Conservation (phyloP, 2,888 invertebrate genomes). For the Standfussiana lucernea region DNA sequence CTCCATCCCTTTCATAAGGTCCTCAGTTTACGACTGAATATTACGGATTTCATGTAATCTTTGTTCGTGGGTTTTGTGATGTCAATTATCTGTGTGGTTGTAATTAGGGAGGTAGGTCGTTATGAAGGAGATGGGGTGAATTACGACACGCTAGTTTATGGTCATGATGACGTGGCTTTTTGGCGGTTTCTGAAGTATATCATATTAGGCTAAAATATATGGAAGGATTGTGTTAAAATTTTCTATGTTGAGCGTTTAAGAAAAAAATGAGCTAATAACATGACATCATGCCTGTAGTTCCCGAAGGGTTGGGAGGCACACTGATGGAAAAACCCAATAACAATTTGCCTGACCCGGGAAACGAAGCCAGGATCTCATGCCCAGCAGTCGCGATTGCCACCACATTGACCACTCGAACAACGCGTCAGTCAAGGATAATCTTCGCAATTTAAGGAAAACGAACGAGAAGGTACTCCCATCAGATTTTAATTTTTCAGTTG, state of each 20-base stretch:
- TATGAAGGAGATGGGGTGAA: slow-evolving; percentile 42
- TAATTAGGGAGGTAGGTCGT: slow-evolving; percentile 46
- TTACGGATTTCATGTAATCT: slow-evolving; percentile 66
- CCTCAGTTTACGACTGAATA: slow-evolving; percentile 68
- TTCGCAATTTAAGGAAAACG: not conserved
- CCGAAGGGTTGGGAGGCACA: too few species aligned
- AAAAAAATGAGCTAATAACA: too few species aligned
- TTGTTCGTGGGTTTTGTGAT: slow-evolving; percentile 59
- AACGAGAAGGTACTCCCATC: too few species aligned
- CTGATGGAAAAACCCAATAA: too few species aligned
- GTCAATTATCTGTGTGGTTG: slow-evolving; percentile 55
- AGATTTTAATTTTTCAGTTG: not conserved
- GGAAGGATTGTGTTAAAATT: not conserved
- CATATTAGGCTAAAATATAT: not conserved
- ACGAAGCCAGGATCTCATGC: too few species aligned
- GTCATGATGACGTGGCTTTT: not conserved
- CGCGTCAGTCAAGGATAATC: too few species aligned
- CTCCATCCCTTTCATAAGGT: not conserved
- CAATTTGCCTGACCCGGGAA: too few species aligned
- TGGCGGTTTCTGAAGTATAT: not conserved
- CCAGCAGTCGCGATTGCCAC: too few species aligned
- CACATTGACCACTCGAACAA: too few species aligned
- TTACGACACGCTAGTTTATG: slow-evolving; percentile 28
- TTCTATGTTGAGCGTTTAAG: not conserved
- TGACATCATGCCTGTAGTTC: too few species aligned